Evolutionary conservation across 1,140 invertebrate genomes (phyloP).

Genomic region (Drosophila obscura): DNA sequence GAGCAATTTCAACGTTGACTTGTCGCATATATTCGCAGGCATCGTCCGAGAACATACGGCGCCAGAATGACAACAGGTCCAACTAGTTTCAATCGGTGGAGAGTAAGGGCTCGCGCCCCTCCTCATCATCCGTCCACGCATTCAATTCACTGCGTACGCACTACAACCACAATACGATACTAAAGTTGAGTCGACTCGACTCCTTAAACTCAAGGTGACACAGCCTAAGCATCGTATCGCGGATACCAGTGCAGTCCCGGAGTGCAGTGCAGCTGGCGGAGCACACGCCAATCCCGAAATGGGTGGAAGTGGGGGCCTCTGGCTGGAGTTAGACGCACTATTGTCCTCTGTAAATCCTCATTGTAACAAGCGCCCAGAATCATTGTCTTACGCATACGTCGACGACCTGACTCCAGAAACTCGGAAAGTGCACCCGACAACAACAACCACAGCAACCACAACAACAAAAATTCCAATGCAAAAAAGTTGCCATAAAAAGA

Average conservation of each 20-base stretch:
- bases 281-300: slow-evolving; percentile 17
- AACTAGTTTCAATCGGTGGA: slow-evolving; percentile 2
- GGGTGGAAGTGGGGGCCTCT: slow-evolving; percentile 46
- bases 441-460: slow-evolving; percentile 52
- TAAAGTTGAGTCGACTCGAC: slow-evolving; percentile 23
- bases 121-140: too few relatives aligned
- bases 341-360: slow-evolving; percentile 84
- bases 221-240: background rate
- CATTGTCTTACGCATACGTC: slow-evolving; percentile 79
- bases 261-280: background rate
- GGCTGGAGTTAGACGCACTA: slow-evolving; percentile 80
- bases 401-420: slow-evolving; percentile 58
- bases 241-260: slow-evolving; percentile 1
- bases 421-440: slow-evolving; percentile 62
- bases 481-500: slow-evolving; percentile 78
- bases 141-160: slow-evolving; percentile 41
- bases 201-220: slow-evolving; percentile 75
- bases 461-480: slow-evolving; percentile 60
- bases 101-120: too few relatives aligned
- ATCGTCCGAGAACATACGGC: too few relatives aligned
- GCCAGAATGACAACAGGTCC: background rate
- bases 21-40: too few relatives aligned
- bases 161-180: slow-evolving; percentile 5
- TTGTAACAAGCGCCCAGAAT: slow-evolving; percentile 83
- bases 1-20: too few relatives aligned